These are phyloP conservation scores for Lucifuga dentata DNA, from an alignment of 2,113 vertebrate genomes.

Conservation along the genomic window DNA sequence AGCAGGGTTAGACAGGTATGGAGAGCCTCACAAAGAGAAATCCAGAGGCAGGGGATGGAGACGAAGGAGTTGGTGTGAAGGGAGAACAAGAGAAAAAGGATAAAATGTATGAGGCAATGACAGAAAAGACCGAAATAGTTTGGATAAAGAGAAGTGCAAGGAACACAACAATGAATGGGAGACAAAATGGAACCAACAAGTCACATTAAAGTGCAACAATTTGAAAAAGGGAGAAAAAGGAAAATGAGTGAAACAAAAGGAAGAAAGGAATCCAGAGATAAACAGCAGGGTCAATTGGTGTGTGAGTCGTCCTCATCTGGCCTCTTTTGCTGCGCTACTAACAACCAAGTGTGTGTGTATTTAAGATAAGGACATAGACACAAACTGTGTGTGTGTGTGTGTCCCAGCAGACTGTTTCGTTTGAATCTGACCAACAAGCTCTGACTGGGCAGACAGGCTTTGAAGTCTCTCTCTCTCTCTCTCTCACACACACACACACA, in stretches of 20 bases:
- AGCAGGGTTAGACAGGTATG: constrained; percentile 32
- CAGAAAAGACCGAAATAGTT: not conserved
- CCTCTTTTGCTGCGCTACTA: constrained; percentile 54
- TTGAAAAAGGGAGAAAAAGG: constrained; percentile 3
- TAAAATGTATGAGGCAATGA: too few relatives aligned
- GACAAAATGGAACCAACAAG: constrained; percentile 15
- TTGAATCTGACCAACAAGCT: constrained; percentile 50
- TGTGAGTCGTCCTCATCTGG: constrained; percentile 62
- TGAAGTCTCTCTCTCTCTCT: constrained; percentile 50
- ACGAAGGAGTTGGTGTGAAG: not conserved
- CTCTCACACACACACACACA: constrained; percentile 2
- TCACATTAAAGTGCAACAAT: constrained; percentile 13
- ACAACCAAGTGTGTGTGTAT: constrained; percentile 42
- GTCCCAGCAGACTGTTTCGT: constrained; percentile 34
- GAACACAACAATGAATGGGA: not conserved
- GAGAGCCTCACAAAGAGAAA: not conserved
- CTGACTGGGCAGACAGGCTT: constrained; percentile 51
- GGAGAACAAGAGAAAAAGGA: too few relatives aligned
- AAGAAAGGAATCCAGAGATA: constrained; percentile 17
- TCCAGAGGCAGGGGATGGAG: too few relatives aligned
- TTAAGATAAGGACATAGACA: not conserved
- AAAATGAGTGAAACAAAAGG: constrained; percentile 17
- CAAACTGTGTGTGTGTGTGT: not conserved
- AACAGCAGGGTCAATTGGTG: constrained; percentile 50
- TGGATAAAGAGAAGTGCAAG: not conserved